Evolutionary conservation across 30 jellyfish, hydroid and myxozoan genomes (phyloP).

Genomic region (Rhopilema esculentum): DNA sequence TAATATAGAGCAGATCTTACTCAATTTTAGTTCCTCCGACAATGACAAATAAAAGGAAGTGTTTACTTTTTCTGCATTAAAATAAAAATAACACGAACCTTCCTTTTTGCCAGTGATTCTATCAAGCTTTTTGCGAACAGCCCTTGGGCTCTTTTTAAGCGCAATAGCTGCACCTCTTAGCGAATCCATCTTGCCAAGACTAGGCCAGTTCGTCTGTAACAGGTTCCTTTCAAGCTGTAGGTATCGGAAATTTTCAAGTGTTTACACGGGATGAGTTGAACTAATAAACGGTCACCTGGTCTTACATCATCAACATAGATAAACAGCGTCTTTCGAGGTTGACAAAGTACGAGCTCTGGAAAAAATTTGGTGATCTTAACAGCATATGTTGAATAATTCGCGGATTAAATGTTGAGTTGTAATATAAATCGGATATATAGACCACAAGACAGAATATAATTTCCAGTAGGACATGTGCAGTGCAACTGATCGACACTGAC

Average conservation of each 20-base stretch:
- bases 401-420: background rate
- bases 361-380: background rate
- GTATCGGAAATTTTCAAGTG: background rate
- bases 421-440: background rate
- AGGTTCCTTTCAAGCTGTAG: background rate
- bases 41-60: too few species aligned
- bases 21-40: too few species aligned
- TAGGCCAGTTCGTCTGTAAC: background rate
- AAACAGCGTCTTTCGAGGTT: background rate
- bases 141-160: conserved; percentile 58
- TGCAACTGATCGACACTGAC: background rate
- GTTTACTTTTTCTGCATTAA: too few species aligned
- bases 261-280: background rate
- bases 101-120: background rate
- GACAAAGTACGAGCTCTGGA: background rate
- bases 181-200: conserved; percentile 39
- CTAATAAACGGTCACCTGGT: background rate
- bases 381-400: background rate
- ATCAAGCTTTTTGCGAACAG: conserved; percentile 47
- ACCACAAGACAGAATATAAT: background rate
- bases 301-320: background rate
- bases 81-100: too few species aligned
- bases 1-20: too few species aligned
- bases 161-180: conserved; percentile 62
- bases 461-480: background rate